These are phyloP conservation scores for Albula glossodonta DNA, from an alignment of 2,113 vertebrate species.

Conservation along the genomic window DNA sequence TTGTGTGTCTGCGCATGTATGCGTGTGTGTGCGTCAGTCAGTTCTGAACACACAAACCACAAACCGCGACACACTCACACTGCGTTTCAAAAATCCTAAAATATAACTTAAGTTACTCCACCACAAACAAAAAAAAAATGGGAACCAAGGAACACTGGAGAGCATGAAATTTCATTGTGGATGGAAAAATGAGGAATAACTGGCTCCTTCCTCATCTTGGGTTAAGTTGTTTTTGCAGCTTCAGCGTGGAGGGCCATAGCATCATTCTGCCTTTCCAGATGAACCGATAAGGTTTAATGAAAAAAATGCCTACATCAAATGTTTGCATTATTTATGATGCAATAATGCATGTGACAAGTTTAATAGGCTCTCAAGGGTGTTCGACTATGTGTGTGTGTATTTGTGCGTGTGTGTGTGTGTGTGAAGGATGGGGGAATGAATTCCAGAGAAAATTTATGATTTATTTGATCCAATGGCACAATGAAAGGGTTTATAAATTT, in stretches of 20 bases:
- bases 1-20: too few species aligned
- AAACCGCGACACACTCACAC: conserved; percentile 56
- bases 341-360: not conserved
- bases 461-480: too few species aligned
- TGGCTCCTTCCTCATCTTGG: conserved; percentile 43
- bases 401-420: not conserved
- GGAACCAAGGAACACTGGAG: conserved; percentile 54
- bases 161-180: conserved; percentile 57
- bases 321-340: not conserved
- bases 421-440: not conserved
- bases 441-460: too few species aligned
- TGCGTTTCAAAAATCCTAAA: conserved; percentile 46
- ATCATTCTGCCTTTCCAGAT: not conserved
- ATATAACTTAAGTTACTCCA: conserved; percentile 48
- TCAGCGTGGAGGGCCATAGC: not conserved
- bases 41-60: conserved; percentile 50
- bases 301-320: not conserved
- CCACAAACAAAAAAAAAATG: conserved; percentile 28
- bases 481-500: too few species aligned
- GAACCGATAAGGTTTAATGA: conserved; percentile 16
- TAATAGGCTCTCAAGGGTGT: conserved; percentile 3
- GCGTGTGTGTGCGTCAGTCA: conserved; percentile 27
- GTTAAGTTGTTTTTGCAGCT: not conserved
- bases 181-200: conserved; percentile 32
- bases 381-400: not conserved